Base-by-base conservation (phyloP, 2,888 invertebrate genomes). In the Parnassius smintheus region DNA sequence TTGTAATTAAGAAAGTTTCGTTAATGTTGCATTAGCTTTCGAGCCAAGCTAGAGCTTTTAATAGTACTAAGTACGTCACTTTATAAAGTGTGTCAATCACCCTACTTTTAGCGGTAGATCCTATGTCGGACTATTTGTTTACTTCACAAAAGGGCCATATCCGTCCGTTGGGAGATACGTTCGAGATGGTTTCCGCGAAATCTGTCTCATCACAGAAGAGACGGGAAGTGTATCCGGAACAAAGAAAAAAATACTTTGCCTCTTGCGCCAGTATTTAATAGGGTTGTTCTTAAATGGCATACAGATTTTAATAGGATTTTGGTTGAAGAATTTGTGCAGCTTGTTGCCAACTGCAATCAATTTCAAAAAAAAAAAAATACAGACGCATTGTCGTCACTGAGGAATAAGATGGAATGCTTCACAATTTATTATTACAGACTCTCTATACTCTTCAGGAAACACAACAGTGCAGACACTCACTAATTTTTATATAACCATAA, bases 141-240 rank as follows among this genome's bases (percentile, higher is more conserved):
- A 77, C 68, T 71, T 78, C 84, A 88, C 89, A 90, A 90, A 88
- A 90, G 85, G 86, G 85, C 84, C 73, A 82, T 85, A 81, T 91
- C 89, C 90, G 86, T 85, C 78, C 77, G 79, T 80, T 75, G 71
- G 80, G 76, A 83, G 81, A 84, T 83, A 78, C 75, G 73, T 70
- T 75, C 74, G 78, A 80, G 80, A 72, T 73, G 74, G 80, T 83
- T 90, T 89, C 88, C 86, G 87, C 84, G 89, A 88, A 89, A 88
- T 83, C 82, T 83, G 84, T 86, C 82, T 85, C 83, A 83, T 85
- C 77, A 83, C 80, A 88, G 80, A 88, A 89, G 82, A 85, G 87
- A 87, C 87, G 83, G 90, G 90, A 90, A 89, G 88, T 85, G 81
- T 89, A 83, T 84, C 88, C 91, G 90, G 90, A 91, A 91, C 83